Base-by-base conservation (phyloP, 1,140 invertebrate genomes). In the Bactericera cockerelli region DNA sequence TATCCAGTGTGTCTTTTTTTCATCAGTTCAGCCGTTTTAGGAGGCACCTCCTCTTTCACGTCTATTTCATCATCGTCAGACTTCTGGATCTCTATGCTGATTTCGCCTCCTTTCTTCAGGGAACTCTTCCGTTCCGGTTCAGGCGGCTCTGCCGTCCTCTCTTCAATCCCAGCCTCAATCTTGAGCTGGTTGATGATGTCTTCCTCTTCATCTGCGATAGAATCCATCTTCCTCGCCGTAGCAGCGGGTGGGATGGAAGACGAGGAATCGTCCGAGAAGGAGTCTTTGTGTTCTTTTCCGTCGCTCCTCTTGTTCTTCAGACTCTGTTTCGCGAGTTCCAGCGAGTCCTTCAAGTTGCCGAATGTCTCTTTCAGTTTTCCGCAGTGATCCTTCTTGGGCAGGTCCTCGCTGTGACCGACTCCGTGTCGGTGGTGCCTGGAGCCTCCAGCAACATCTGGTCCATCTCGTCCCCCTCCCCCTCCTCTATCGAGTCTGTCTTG, bases 391-490 rank as follows among this genome's bases (percentile, higher is more conserved):
- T 49, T 49, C 42, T 49, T 49, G 3, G 42, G 42, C 3, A 49
- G 4, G 3, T 49, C 42, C 6, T 49, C 42, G 19, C 42, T 49
- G 42, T 49, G 22, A 49, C 42, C 4, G 42, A 49, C 22, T 49
- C 42, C 4, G n/a, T 22, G n/a, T 49, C 42, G 8, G 42, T 49
- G 6, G 42, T 49, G 3, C 6, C 42, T 8, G 6, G n/a, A n/a
- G 22, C 4, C 8, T 19, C 22, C 22, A 16, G 42, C 19, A 19
- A 8, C 3, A 19, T 4, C 22, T 4, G 4, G n/a, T 58, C 56
- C 16, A 25, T 25, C 28, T 60, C 53, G 10, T n/a, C 22, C 25
- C 16, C 26, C 13, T 83, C 42, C 19, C 42, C 42, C 22, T 49
- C 42, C 22, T 49, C 42, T 49, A 49, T 49, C 4, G 42, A 49